Percentiles rank a stretch among this genome's conserved stretches.
Evolutionary conservation across 2,888 invertebrate genomes (phyloP).

Genomic region (Achlya flavicornis): DNA sequence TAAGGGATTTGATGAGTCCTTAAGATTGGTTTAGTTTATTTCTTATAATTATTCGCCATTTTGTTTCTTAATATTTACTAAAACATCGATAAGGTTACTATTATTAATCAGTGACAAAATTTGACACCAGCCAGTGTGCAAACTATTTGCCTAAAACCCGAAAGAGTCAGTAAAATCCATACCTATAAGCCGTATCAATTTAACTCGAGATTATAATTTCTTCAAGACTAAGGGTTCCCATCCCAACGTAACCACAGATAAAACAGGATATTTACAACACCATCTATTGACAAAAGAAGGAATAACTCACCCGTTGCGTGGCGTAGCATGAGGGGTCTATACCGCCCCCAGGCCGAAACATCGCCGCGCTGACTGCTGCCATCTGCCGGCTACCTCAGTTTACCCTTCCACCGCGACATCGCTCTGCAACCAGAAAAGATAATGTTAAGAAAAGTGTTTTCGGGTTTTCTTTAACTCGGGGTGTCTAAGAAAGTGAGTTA

Average conservation of each 20-base stretch:
- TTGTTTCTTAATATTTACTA: background rate
- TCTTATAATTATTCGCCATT: background rate
- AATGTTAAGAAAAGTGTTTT: conserved; percentile 15
- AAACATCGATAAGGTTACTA: too few relatives aligned
- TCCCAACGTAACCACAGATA: background rate
- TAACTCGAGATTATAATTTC: background rate
- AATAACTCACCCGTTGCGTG: conserved; percentile 84
- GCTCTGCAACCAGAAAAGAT: conserved; percentile 71
- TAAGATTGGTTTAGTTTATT: background rate
- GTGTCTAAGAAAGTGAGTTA: conserved; percentile 2
- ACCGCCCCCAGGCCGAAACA: conserved; percentile 87
- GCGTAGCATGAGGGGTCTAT: conserved; percentile 86
- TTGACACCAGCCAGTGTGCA: too few relatives aligned
- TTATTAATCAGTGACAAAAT: too few relatives aligned
- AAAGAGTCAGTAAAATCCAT: too few relatives aligned
- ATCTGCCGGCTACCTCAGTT: conserved; percentile 85
- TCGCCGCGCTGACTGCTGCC: conserved; percentile 88
- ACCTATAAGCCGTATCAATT: too few relatives aligned
- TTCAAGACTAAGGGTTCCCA: background rate
- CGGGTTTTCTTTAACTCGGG: background rate
- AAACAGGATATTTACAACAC: conserved; percentile 38
- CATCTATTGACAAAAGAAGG: conserved; percentile 51
- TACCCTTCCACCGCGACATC: conserved; percentile 84
- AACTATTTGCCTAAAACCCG: too few relatives aligned
- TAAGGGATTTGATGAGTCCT: conserved; percentile 13